phyloP scores from a whole-genome alignment of 2,888 invertebrate genomes.

The Entomobrya proxima region DNA sequence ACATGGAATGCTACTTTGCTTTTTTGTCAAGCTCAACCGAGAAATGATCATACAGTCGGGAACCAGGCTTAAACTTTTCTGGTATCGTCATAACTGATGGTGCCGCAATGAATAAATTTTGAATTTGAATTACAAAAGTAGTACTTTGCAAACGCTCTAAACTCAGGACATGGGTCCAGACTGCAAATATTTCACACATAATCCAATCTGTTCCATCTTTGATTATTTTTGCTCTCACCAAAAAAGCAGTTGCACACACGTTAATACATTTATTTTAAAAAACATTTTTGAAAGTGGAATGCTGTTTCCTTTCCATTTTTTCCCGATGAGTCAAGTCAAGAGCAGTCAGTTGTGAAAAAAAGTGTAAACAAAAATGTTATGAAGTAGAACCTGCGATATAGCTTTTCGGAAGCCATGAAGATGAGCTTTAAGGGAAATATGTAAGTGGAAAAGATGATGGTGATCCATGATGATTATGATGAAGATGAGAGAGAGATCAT shows the following conservation, averaged over 20 bases:
- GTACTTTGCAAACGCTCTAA: too few species aligned
- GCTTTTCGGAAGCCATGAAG: not conserved
- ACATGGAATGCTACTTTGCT: not conserved
- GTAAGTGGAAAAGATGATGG: constrained; percentile 16
- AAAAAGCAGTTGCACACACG: constrained; percentile 5
- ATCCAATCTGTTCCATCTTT: not conserved
- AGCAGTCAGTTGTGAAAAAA: not conserved
- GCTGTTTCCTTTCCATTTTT: not conserved
- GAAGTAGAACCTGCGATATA: not conserved
- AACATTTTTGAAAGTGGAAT: not conserved
- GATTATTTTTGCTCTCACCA: not conserved
- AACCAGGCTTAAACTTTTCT: not conserved
- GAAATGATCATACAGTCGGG: not conserved
- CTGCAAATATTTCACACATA: not conserved
- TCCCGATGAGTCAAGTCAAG: not conserved
- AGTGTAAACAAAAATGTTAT: constrained; percentile 22
- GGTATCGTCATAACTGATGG: too few species aligned
- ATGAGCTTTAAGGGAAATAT: not conserved
- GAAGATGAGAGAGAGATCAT: not conserved
- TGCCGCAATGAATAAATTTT: too few species aligned
- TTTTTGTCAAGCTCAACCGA: not conserved
- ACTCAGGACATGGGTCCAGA: not conserved
- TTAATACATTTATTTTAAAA: constrained; percentile 5
- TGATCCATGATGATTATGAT: not conserved
- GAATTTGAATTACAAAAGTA: too few species aligned